Evolutionary conservation across 2,888 invertebrate genomes (phyloP).

Genomic region (Aphelenchoides bicaudatus): DNA sequence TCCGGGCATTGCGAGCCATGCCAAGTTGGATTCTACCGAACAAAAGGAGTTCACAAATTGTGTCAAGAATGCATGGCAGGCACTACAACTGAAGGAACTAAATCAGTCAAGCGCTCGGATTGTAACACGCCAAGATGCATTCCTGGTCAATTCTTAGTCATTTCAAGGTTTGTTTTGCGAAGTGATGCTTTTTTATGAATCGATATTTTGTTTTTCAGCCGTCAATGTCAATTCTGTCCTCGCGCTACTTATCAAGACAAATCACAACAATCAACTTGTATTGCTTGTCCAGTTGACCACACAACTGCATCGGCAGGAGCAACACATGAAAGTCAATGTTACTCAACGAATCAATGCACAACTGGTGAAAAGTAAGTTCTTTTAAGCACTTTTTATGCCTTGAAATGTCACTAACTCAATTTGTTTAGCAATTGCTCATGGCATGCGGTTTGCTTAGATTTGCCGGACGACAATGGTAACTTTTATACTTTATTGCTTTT

Average conservation of each 20-base stretch:
- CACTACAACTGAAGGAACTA: constrained; percentile 80
- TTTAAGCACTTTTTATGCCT: no score
- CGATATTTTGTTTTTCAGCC: constrained; percentile 49
- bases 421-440: constrained; percentile 60
- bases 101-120: constrained; percentile 79
- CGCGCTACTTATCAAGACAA: constrained; percentile 88
- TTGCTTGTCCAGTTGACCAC: constrained; percentile 84
- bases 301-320: constrained; percentile 69
- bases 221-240: constrained; percentile 86
- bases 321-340: constrained; percentile 58
- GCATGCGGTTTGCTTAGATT: constrained; percentile 59
- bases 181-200: constrained; percentile 17
- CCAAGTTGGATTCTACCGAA: constrained; percentile 79
- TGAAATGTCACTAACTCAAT: no score
- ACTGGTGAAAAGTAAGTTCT: constrained; percentile 60
- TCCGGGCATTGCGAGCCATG: constrained; percentile 89
- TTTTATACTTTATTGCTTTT: no score
- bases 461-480: constrained; percentile 59
- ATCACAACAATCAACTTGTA: constrained; percentile 82
- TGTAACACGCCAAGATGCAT: constrained; percentile 82
- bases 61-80: constrained; percentile 83
- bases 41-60: constrained; percentile 80
- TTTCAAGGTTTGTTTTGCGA: constrained; percentile 66
- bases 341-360: constrained; percentile 59
- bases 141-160: constrained; percentile 81